phyloP scores from a whole-genome alignment of 2,888 invertebrate genomes.

The Horisme vitalbata region DNA sequence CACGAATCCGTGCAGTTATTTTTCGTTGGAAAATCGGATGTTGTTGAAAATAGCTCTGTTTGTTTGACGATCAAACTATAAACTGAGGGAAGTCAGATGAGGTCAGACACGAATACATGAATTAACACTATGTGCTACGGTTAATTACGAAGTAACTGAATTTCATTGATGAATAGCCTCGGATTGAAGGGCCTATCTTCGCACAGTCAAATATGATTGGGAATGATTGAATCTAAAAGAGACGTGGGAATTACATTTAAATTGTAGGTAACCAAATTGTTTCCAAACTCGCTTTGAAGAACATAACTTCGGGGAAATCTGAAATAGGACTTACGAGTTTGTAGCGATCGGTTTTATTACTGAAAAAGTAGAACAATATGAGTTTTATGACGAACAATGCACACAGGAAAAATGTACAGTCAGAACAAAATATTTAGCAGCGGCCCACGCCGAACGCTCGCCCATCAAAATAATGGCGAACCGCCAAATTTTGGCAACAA shows the following conservation, averaged over 20 bases:
- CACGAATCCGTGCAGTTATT: conserved; percentile 23
- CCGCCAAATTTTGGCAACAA: conserved; percentile 65
- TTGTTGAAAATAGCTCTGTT: conserved; percentile 36
- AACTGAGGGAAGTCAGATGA: conserved; percentile 70
- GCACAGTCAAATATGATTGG: neutral
- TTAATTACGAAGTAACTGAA: conserved; percentile 46
- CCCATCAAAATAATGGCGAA: conserved; percentile 79
- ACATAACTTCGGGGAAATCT: neutral
- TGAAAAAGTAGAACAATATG: conserved; percentile 2
- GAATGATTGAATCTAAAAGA: neutral
- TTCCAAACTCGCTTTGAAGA: conserved; percentile 5
- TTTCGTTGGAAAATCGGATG: conserved; percentile 26
- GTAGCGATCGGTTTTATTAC: no score
- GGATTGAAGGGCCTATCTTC: conserved; percentile 30
- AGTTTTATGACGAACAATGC: conserved; percentile 45
- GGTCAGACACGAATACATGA: conserved; percentile 60
- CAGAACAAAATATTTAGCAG: conserved; percentile 65
- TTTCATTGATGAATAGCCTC: conserved; percentile 31
- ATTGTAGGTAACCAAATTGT: neutral
- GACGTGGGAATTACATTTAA: neutral
- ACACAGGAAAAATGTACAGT: conserved; percentile 46
- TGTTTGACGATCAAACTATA: conserved; percentile 54
- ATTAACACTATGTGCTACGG: conserved; percentile 56
- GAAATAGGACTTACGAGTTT: no score
- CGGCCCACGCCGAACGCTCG: conserved; percentile 60